Evolutionary conservation across 2,797 vertebrate species (phyloP).

Genomic region (Tauraco hartlaubi): DNA sequence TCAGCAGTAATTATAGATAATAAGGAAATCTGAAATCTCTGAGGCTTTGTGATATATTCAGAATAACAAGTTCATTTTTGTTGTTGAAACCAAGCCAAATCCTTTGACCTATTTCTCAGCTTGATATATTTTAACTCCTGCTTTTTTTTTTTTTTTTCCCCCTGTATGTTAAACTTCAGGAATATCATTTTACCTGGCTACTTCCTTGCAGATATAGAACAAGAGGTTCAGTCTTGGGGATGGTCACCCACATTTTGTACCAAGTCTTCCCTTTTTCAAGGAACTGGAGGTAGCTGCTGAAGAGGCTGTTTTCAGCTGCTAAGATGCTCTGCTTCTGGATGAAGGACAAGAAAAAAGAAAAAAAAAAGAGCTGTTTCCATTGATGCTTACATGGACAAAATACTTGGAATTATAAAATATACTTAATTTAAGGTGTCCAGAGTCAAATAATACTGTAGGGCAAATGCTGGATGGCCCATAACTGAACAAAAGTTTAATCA

Average conservation of each 20-base stretch:
- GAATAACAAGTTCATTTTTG: slow-evolving; percentile 31
- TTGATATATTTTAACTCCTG: background rate
- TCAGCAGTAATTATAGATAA: background rate
- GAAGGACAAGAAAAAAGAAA: background rate
- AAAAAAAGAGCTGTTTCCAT: background rate
- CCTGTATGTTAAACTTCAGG: background rate
- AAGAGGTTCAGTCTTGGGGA: slow-evolving; percentile 86
- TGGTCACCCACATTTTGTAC: slow-evolving; percentile 87
- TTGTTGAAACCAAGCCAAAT: slow-evolving; percentile 66
- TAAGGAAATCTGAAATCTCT: background rate
- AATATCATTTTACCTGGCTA: slow-evolving; percentile 82
- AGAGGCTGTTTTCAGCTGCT: slow-evolving; percentile 82
- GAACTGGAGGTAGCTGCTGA: slow-evolving; percentile 86
- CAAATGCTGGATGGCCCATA: background rate
- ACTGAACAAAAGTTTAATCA: background rate
- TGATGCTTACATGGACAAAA: background rate
- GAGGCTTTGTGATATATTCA: slow-evolving; percentile 1
- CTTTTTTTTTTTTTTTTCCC: background rate
- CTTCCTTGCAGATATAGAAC: slow-evolving; percentile 86
- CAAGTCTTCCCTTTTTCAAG: slow-evolving; percentile 89
- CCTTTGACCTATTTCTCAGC: slow-evolving; percentile 70
- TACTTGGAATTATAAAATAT: background rate
- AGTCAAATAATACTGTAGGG: background rate
- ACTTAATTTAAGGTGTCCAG: background rate
- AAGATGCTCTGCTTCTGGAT: slow-evolving; percentile 83